Conservation (phyloP, 2,888 invertebrate species). For the Meta bourneti region DNA sequence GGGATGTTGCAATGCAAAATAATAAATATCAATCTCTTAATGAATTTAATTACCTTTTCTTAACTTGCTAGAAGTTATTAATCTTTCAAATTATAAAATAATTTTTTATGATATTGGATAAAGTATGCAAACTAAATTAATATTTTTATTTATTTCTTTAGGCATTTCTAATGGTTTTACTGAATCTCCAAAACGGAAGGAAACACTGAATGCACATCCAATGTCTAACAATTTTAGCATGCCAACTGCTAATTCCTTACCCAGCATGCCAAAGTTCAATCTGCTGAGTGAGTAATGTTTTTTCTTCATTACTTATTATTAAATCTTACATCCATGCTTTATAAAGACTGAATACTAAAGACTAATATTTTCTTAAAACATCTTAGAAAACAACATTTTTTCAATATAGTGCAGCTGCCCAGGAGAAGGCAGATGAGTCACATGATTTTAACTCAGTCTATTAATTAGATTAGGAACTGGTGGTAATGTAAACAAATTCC, state of each 20-base stretch:
- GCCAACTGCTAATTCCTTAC: constrained; percentile 40
- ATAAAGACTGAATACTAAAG: neutral
- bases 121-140: too few species aligned
- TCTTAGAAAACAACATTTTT: neutral
- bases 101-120: too few species aligned
- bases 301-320: neutral
- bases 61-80: too few species aligned
- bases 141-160: neutral
- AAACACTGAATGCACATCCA: neutral
- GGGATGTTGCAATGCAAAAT: too few species aligned
- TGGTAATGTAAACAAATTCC: neutral
- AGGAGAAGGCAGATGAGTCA: neutral
- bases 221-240: constrained; percentile 51
- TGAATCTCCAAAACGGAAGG: constrained; percentile 49
- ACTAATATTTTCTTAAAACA: neutral
- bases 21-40: too few species aligned
- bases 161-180: constrained; percentile 38
- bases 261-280: constrained; percentile 78
- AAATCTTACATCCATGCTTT: neutral
- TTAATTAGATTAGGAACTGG: neutral
- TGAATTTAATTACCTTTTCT: too few species aligned
- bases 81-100: too few species aligned
- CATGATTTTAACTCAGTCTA: neutral
- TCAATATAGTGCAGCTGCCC: neutral
- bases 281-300: constrained; percentile 77